Conservation (phyloP, 2,797 vertebrate genomes). For the Rhabdophis nuchalis region DNA sequence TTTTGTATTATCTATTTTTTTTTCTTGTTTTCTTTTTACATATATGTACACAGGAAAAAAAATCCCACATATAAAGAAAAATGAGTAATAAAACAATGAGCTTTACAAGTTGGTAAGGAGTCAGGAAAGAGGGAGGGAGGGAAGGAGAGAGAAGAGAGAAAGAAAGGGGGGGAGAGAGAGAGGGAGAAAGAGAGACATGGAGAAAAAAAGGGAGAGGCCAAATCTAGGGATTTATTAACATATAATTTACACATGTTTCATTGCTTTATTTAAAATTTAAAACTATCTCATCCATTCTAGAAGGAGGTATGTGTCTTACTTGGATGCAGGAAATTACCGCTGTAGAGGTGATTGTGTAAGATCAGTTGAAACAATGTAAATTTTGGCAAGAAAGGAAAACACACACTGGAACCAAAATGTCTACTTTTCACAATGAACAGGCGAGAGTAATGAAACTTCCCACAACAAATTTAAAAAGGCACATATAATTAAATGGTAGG, state of each 20-base stretch:
- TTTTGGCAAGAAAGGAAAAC: background rate
- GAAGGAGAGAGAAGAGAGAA: background rate
- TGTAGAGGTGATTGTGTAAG: background rate
- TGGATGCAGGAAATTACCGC: background rate
- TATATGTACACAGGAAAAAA: constrained; percentile 2
- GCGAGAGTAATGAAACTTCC: background rate
- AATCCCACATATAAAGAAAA: background rate
- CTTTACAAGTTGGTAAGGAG: background rate
- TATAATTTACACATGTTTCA: background rate
- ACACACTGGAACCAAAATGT: background rate
- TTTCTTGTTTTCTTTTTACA: constrained; percentile 12
- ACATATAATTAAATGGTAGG: background rate
- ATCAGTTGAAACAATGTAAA: background rate
- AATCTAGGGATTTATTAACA: background rate
- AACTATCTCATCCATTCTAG: background rate
- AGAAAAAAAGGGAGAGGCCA: background rate
- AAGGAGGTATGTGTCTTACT: background rate
- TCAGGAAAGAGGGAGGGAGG: background rate
- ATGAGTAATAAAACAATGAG: background rate
- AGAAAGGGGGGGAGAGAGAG: background rate
- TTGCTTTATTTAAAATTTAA: background rate
- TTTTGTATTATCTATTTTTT: constrained; percentile 1
- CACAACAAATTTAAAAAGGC: background rate
- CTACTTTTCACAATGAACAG: background rate
- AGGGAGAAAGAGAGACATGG: background rate